phyloP scores from a whole-genome alignment of 2,113 vertebrate genomes.

The Gobio gobio region DNA sequence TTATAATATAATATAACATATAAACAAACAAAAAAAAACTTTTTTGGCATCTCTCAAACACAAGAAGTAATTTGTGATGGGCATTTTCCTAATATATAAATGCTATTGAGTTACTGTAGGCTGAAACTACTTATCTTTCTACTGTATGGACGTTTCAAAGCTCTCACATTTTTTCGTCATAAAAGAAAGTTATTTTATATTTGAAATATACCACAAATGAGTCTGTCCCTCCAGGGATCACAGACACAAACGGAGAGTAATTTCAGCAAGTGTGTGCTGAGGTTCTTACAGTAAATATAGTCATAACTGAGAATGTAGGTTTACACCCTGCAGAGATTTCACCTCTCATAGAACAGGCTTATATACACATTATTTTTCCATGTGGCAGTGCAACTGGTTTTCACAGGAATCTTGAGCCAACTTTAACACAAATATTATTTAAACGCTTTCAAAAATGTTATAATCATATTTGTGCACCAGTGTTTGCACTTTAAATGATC shows the following conservation, averaged over 20 bases:
- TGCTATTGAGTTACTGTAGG: background rate
- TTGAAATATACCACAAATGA: constrained; percentile 46
- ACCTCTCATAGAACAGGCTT: constrained; percentile 51
- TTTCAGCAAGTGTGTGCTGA: constrained; percentile 48
- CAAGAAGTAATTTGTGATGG: background rate
- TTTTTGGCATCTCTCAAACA: background rate
- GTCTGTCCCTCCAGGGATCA: constrained; percentile 47
- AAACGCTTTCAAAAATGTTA: constrained; percentile 43
- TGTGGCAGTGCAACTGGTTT: constrained; percentile 26
- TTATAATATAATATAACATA: too few relatives aligned
- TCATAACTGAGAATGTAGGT: constrained; percentile 48
- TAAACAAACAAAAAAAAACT: too few relatives aligned
- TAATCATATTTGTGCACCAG: constrained; percentile 42
- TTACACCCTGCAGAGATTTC: constrained; percentile 56
- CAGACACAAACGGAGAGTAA: constrained; percentile 42
- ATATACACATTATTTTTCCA: constrained; percentile 46
- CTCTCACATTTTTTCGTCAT: constrained; percentile 28
- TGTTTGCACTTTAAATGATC: constrained; percentile 37
- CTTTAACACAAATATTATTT: constrained; percentile 51
- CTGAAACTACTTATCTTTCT: background rate
- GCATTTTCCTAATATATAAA: background rate
- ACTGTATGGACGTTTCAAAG: background rate
- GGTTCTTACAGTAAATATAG: constrained; percentile 54
- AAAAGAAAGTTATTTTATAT: constrained; percentile 42
- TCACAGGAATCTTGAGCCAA: constrained; percentile 34